These are phyloP conservation scores for Drosophila repletoides DNA, from an alignment of 1,140 invertebrate genomes.

Conservation along the genomic window DNA sequence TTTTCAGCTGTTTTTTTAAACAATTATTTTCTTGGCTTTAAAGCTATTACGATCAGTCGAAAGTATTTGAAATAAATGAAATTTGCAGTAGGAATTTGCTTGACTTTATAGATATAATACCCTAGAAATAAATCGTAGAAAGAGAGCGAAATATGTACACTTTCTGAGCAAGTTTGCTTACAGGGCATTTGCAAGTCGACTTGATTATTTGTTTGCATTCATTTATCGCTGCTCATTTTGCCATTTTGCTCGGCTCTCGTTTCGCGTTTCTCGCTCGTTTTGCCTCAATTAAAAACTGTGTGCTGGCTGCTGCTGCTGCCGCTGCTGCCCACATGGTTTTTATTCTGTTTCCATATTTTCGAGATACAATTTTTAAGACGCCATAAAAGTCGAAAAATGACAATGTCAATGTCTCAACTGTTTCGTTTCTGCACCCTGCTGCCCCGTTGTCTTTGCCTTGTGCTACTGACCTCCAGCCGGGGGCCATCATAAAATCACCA, in stretches of 20 bases:
- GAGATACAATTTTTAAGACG: conserved; percentile 77
- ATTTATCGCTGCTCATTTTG: conserved; percentile 16
- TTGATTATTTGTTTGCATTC: no score
- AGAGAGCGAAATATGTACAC: no score
- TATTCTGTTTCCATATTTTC: conserved; percentile 53
- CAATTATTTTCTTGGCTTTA: no score
- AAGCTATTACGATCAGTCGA: no score
- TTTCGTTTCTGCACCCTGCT: neutral
- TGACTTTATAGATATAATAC: no score
- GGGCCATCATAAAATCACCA: conserved; percentile 47
- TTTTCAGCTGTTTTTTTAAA: no score
- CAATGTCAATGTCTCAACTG: conserved; percentile 74
- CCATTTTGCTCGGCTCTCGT: conserved; percentile 25
- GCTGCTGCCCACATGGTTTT: conserved; percentile 37
- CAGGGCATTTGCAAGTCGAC: conserved; percentile 2
- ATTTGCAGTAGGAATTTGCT: no score
- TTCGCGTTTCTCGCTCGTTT: no score
- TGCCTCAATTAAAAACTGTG: conserved; percentile 41
- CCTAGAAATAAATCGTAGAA: no score
- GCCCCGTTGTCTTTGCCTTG: conserved; percentile 31
- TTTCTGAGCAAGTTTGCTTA: neutral
- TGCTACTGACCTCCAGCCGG: conserved; percentile 74
- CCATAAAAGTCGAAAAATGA: conserved; percentile 79
- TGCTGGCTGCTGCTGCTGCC: no score
- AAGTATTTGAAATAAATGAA: no score